Evolutionary conservation across 2,113 vertebrate genomes (phyloP), one percentile per base, ranked within the genome.

Genomic region (Hydropotes inermis): DNA sequence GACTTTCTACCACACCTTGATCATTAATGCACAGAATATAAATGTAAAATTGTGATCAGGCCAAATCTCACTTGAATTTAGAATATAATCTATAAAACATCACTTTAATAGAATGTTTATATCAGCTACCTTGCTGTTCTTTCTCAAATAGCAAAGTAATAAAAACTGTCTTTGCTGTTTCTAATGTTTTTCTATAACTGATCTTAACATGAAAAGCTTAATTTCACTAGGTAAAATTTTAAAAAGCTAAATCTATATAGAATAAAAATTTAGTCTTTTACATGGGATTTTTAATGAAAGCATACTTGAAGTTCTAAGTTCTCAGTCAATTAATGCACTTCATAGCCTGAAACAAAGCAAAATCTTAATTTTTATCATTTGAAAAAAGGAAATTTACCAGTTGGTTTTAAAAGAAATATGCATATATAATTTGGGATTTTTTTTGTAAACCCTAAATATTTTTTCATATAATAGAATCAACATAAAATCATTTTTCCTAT

Each of bases 161-260:
- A 89, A 81, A 90, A 33, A 67, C 30, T 82, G 58, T 92, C 28
- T 87, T 93, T 70, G 67, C 79, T 30, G 30, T 39, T 74, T 74
- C 21, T 88, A 43, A 83, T 54, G 50, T 47, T 89, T 86, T 61
- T 16, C 67, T 94, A 12, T 61, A 89, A 43, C 21, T 85, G 21
- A 86, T 74, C 93, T 95, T 87, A 88, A 70, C 83, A 79, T 70
- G 25, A 96, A 86, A 96, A 96, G 54, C 25, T 58, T 88, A 83
- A 88, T 64, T 94, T 89, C 52, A 50, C 6, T 36, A 95, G 15
- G 23, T n/a, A 87, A 47, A 12, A 64, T 76, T 91, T n/a, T 43
- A 52, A 94, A 95, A 52, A 94, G 15, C 12, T 76, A 57, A 92
- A 78, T 82, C 30, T 78, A 83, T 15, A 54, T n/a, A 92, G 47